A percentile compares a stretch with the other conserved stretches of the same genome.
phyloP scores from a whole-genome alignment of 1,140 invertebrate species.

The Zaprionus inermis region DNA sequence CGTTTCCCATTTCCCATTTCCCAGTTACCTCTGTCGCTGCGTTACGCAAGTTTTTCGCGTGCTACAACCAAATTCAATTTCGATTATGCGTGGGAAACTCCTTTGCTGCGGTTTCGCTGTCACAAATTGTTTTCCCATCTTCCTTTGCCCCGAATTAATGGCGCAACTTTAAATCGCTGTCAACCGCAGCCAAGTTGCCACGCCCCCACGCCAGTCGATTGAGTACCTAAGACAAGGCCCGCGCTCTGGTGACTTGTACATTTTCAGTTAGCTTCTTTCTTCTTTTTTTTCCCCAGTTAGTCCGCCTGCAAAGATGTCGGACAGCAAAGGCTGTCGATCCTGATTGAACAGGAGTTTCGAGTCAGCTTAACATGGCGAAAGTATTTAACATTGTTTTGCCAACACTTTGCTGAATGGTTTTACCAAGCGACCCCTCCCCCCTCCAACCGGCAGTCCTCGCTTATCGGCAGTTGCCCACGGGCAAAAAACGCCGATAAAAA shows the following conservation, averaged over 20 bases:
- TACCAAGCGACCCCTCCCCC: neutral
- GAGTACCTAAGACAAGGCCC: neutral
- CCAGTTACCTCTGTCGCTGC: neutral
- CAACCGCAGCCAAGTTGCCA: neutral
- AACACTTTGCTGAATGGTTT: conserved; percentile 39
- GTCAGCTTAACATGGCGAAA: conserved; percentile 33
- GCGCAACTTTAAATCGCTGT: neutral
- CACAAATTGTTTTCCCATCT: conserved; percentile 4
- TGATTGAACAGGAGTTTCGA: conserved; percentile 41
- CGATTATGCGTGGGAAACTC: conserved; percentile 69
- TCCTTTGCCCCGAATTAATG: neutral
- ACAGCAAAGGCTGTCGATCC: conserved; percentile 14
- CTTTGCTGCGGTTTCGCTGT: conserved; percentile 57
- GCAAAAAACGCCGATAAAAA: neutral
- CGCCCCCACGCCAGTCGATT: neutral
- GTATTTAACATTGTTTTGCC: conserved; percentile 44
- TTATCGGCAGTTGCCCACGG: conserved; percentile 15
- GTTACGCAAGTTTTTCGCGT: conserved; percentile 33
- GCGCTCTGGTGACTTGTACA: neutral
- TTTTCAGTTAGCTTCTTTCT: neutral
- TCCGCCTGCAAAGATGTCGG: neutral
- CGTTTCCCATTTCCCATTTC: conserved; percentile 7
- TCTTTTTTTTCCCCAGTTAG: too few relatives aligned
- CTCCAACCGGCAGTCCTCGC: neutral
- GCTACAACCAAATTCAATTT: conserved; percentile 56